These are phyloP conservation scores for Cladopsammia gracilis DNA, from an alignment of 64 coral and sea anemone species.

Conservation along the genomic window DNA sequence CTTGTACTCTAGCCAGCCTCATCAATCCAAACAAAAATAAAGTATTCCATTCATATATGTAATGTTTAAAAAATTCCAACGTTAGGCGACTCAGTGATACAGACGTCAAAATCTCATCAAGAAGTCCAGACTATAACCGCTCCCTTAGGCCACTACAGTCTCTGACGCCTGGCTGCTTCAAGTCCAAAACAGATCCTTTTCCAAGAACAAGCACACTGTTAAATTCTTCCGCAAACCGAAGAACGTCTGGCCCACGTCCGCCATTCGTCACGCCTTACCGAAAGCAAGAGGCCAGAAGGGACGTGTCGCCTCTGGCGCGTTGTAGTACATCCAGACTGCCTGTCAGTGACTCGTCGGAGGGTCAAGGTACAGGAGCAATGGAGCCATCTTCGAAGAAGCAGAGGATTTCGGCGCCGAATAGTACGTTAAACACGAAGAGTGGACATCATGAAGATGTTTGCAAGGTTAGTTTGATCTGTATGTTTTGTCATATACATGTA, in stretches of 20 bases:
- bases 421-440: background rate
- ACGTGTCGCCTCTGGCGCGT: background rate
- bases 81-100: background rate
- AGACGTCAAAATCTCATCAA: background rate
- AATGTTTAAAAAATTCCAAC: too few relatives aligned
- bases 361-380: too few relatives aligned
- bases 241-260: background rate
- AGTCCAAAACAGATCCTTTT: background rate
- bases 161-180: background rate
- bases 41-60: too few relatives aligned
- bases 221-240: background rate
- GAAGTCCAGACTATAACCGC: background rate
- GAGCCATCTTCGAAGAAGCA: conserved; percentile 12
- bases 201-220: conserved; percentile 31
- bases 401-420: background rate
- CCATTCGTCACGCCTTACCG: conserved; percentile 18
- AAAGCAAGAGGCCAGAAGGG: background rate
- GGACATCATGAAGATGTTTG: background rate
- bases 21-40: too few relatives aligned
- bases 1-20: too few relatives aligned
- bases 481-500: background rate
- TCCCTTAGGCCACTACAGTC: background rate
- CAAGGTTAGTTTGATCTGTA: background rate
- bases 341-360: background rate
- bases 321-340: background rate